A percentile compares a stretch with the other conserved stretches of the same genome.
phyloP scores from a whole-genome alignment of 1,140 invertebrate species.

The Zeugodacus cucurbitae region DNA sequence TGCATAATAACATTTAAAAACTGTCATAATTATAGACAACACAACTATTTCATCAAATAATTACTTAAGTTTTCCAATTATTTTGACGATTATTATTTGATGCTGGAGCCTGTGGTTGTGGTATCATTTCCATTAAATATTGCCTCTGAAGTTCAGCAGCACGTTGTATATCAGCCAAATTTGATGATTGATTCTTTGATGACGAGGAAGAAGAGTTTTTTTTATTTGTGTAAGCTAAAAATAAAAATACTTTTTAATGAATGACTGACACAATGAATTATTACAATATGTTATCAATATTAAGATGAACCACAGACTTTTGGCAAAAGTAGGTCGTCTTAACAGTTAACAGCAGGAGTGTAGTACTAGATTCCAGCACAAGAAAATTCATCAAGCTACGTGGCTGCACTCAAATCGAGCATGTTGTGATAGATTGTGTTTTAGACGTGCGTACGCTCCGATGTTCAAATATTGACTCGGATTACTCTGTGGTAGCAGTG shows the following conservation, averaged over 20 bases:
- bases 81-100: constrained; percentile 64
- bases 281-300: too few relatives aligned
- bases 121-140: constrained; percentile 96
- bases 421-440: too few relatives aligned
- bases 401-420: too few relatives aligned
- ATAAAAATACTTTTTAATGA: not conserved
- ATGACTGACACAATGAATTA: too few relatives aligned
- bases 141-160: constrained; percentile 92
- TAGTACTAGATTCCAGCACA: too few relatives aligned
- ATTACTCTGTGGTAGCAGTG: too few relatives aligned
- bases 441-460: too few relatives aligned
- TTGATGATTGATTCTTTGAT: constrained; percentile 69
- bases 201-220: constrained; percentile 59
- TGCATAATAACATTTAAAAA: not conserved
- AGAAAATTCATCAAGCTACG: too few relatives aligned
- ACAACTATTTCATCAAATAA: not conserved
- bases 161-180: constrained; percentile 80
- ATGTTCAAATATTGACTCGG: too few relatives aligned
- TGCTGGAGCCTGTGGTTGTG: constrained; percentile 71
- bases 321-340: too few relatives aligned
- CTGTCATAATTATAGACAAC: not conserved
- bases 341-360: too few relatives aligned
- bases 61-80: constrained; percentile 64
- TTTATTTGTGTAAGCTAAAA: constrained; percentile 59
- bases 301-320: too few relatives aligned